Base-by-base conservation (phyloP, 2,888 invertebrate genomes). In the Minunthozetes semirufus region DNA sequence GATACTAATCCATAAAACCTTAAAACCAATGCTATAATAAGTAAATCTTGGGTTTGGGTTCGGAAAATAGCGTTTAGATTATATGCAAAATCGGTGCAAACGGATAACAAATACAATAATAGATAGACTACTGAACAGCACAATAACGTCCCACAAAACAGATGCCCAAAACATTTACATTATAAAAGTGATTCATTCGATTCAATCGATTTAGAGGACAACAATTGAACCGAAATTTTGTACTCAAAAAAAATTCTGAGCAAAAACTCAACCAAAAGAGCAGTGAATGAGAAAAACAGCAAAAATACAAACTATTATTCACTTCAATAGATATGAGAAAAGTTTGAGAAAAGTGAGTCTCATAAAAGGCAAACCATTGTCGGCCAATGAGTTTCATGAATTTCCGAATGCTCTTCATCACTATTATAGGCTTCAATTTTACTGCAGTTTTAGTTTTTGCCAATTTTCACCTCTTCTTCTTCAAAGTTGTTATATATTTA, bases 111-210 rank as follows among this genome's bases (percentile, higher is more conserved):
- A 56, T 5, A 1, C 4, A 1, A 19, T 22, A 19, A 22, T 22
- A 8, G 17, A 56, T 56, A 56, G 56, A 4, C 56, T 8, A 56
- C 22, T 19, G 22, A 8, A 50, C 22, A 56, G 9, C 56, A 56
- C 56, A 56, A 22, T 19, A 56, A 25, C 25, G 1, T 4, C 4
- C 4, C 63, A 46, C 48, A 25, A 71, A 71, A 71, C 71, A 71
- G 71, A 71, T 71, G 71, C 42, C 3, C 33, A 33, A 5, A 22
- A 46, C 71, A 71, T 71, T 71, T 71, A 46, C 71, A 71, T 71
- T 71, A 71, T 71, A 71, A 71, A 71, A 71, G 71, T 71, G 71
- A 71, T 71, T 46, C 71, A 71, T 48, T 71, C n/a, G 19, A 71
- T 71, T 46, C 71, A 71, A 27, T 71, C n/a, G 19, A 19, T 50